A percentile compares a stretch with the other conserved stretches of the same genome.
phyloP scores from a whole-genome alignment of 53 echinoderm and acorn worm genomes.

The Zoroaster sp. region DNA sequence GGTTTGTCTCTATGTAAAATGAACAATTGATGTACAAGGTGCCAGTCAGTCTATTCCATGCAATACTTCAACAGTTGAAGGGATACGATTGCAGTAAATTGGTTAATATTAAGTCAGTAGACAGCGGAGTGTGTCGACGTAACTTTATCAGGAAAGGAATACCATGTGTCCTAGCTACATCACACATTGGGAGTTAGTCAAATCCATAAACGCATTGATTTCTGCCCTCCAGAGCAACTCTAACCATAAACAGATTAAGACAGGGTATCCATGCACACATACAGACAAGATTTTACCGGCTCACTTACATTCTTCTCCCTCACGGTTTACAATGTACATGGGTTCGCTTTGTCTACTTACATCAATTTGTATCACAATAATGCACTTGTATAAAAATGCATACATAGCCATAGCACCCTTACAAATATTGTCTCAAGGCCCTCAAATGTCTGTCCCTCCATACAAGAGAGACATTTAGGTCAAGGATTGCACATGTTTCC shows the following conservation, averaged over 20 bases:
- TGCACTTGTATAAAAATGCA: background rate
- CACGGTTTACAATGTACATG: background rate
- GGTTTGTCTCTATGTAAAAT: background rate
- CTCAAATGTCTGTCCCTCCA: background rate
- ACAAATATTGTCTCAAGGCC: background rate
- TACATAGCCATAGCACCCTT: too few relatives aligned
- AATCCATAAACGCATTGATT: slow-evolving; percentile 26
- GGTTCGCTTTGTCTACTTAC: background rate
- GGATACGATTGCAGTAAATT: slow-evolving; percentile 47
- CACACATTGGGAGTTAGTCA: background rate
- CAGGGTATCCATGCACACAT: background rate
- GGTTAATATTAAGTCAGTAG: slow-evolving; percentile 52
- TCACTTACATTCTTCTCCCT: background rate
- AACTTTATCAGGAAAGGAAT: slow-evolving; percentile 42
- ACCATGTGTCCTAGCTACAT: slow-evolving; percentile 24
- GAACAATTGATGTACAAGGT: slow-evolving; percentile 14
- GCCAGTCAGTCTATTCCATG: slow-evolving; percentile 27
- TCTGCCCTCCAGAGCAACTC: slow-evolving; percentile 30
- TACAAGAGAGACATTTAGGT: too few relatives aligned
- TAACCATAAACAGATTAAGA: slow-evolving; percentile 16
- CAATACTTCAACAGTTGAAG: slow-evolving; percentile 15
- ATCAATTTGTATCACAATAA: background rate
- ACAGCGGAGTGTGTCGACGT: slow-evolving; percentile 43
- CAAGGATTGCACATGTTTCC: too few relatives aligned
- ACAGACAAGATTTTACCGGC: background rate